These are phyloP conservation scores for Petrosia ficiformis DNA, from an alignment of 37 sponge, comb jelly and placozoan species.

Conservation along the genomic window DNA sequence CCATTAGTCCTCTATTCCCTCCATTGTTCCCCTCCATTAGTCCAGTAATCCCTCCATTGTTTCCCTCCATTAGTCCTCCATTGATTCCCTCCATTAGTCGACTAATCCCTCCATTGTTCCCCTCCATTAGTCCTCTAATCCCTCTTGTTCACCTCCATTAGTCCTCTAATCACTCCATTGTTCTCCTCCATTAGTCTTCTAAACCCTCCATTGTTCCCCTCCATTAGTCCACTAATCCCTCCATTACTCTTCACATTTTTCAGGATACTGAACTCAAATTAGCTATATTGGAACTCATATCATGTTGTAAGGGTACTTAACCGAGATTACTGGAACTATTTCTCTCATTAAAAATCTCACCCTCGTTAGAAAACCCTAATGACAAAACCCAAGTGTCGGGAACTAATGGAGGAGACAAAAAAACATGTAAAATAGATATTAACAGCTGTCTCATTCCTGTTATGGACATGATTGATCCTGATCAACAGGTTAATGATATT, in stretches of 20 bases:
- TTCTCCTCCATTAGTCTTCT: no score
- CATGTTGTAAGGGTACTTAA: constrained; percentile 44
- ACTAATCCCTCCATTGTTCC: no score
- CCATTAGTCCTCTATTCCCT: no score
- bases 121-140: neutral
- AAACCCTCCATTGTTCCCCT: no score
- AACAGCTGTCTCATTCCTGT: constrained; percentile 59
- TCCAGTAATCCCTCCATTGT: no score
- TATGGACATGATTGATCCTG: constrained; percentile 36
- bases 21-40: no score
- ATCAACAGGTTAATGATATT: constrained; percentile 14
- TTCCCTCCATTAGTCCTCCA: no score
- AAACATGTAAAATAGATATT: constrained; percentile 1
- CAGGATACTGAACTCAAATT: constrained; percentile 64
- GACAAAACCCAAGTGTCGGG: no score
- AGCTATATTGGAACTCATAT: constrained; percentile 55
- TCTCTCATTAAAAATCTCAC: constrained; percentile 28
- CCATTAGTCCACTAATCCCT: neutral
- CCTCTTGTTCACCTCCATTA: neutral
- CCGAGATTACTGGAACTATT: constrained; percentile 80
- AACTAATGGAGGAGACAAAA: no score
- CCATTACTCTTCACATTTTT: neutral
- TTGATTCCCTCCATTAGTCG: no score
- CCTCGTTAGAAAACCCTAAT: constrained; percentile 5
- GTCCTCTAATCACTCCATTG: no score